Base-by-base conservation (phyloP, 2,113 vertebrate species). In the Chamaea fasciata region DNA sequence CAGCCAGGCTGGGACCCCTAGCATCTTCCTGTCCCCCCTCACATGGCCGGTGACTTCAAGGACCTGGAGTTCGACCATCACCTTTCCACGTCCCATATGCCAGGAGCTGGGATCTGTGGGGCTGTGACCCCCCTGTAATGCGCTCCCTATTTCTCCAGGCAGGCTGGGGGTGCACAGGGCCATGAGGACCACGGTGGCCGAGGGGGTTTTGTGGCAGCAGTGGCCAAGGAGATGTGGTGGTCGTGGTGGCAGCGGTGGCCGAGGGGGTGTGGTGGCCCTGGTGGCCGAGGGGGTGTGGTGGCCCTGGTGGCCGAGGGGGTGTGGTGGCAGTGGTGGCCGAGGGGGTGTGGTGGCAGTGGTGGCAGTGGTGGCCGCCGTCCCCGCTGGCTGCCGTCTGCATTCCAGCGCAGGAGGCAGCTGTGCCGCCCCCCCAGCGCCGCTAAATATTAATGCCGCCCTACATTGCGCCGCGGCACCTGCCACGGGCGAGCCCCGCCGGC, bases 371-470 rank as follows among this genome's bases (percentile, higher is more conserved):
- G 57, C 22, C 47, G 42, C 69, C 7, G 11, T 74, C 57, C 91
- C 67, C 6, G 8, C 73, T 37, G 70, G 86, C 91, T 70, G 89
- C 79, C 6, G 62, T 2, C 49, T 82, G 46, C 85, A 78, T 95
- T 95, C 90, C 88, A 95, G 87, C 44, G 87, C 83, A 95, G 95
- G 92, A 94, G 89, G 59, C 87, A 92, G 92, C 73, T 95, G 88
- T 87, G 77, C 69, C 75, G 13, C 37, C 78, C 73, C 82, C 87
- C 60, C 57, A 56, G 88, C 4, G 83, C 81, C 77, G 92, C 68
- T 97, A 92, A 95, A 80, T 92, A 90, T 77, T 95, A 95, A 95
- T 92, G 92, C 71, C 95, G 94, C 81, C 95, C 94, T 97, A 90
- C 46, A 96, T 94, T 83, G 92, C 39, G 59, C 88, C 78, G 69